These are phyloP conservation scores for Lamellibrachia satsuma DNA, from an alignment of 2,888 invertebrate genomes.

Conservation along the genomic window DNA sequence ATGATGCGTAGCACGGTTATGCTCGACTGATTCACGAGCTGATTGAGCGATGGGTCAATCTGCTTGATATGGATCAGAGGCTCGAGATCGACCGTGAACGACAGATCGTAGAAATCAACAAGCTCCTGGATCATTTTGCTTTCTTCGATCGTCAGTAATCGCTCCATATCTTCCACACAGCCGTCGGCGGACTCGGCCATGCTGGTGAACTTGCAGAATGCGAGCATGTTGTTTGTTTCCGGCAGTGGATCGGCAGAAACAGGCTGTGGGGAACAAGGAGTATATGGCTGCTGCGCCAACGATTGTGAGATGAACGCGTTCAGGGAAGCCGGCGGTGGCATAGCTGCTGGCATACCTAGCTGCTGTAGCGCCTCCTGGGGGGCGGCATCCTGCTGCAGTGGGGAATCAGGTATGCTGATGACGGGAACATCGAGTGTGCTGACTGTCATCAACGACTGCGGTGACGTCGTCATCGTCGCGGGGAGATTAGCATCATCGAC, in stretches of 20 bases:
- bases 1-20: constrained; percentile 84
- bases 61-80: constrained; percentile 45
- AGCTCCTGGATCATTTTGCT: constrained; percentile 36
- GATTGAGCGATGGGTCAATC: constrained; percentile 66
- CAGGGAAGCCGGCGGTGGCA: constrained; percentile 8
- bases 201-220: constrained; percentile 18
- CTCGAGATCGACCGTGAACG: constrained; percentile 46
- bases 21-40: constrained; percentile 75
- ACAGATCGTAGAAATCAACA: constrained; percentile 42
- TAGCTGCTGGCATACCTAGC: not conserved
- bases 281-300: not conserved
- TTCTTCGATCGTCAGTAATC: constrained; percentile 17
- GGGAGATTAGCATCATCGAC: not conserved
- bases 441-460: constrained; percentile 8
- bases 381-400: not conserved
- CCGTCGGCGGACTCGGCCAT: not conserved
- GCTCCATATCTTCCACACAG: not conserved
- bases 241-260: not conserved
- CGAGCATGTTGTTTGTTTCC: constrained; percentile 21
- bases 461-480: not conserved
- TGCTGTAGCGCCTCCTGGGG: not conserved
- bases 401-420: constrained; percentile 24
- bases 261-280: not conserved
- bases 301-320: constrained; percentile 14
- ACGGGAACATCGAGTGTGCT: not conserved